Base-by-base conservation (phyloP, 2,888 invertebrate genomes). In the Philereme vetulata region DNA sequence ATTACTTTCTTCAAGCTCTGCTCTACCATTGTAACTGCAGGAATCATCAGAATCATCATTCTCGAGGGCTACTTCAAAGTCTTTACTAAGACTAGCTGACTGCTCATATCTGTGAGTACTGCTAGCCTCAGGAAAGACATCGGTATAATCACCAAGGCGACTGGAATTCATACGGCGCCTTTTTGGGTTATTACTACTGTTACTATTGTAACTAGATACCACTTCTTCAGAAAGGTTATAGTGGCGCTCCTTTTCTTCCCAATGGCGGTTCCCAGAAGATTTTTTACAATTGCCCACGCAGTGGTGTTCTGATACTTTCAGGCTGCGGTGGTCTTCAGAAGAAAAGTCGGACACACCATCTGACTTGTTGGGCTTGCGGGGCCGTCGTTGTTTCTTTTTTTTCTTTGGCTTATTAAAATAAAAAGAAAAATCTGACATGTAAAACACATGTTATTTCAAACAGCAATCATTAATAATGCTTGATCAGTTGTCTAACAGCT, bases 351-450 rank as follows among this genome's bases (percentile, higher is more conserved):
- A 51, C 35, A 21, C 52, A 36, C 45, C 40, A 40, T 47, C 47
- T 11, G 34, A 40, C 40, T 42, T 4, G 42, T 48, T 34, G 40
- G 47, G 34, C 21, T 42, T 34, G 33, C 1, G 0, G 34, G 38
- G 36, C 38, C 32, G 1, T 40, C 45, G 9, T 35, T 38, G 43
- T 33, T 21, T 5, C 10, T 7, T 55, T 55, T 11, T 46, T 51
- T 60, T 60, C 43, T 42, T 51, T 32, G 50, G 54, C 40, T 51
- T 55, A 10, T 32, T 50, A 51, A 57, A 53, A 54, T 46, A 51
- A 60, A 56, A 56, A 60, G 50, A 55, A 60, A 57, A 55, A 55
- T 36, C 43, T 35, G 33, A 51, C 36, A 55, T 60, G 55, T 60
- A 57, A 55, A 46, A 51, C 42, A 44, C 34, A 51, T 51, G 51